Conservation (phyloP, 2,797 vertebrate species). For the Sylvilagus floridanus region DNA sequence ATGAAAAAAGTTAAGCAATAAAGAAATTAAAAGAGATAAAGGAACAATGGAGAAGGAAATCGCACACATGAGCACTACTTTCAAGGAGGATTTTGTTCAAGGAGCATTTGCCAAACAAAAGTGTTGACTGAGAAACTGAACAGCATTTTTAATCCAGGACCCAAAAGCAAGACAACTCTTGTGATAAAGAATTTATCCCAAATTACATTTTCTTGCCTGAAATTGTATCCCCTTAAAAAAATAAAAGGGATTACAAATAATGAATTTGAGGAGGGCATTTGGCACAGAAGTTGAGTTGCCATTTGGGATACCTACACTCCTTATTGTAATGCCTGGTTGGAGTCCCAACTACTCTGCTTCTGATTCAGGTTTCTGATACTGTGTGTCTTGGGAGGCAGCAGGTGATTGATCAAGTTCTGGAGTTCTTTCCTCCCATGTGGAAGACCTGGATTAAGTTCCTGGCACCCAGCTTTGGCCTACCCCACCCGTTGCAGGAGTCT, state of each 20-base stretch:
- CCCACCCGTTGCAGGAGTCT: too few relatives aligned
- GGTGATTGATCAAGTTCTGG: too few relatives aligned
- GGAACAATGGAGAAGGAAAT: background rate
- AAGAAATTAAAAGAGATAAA: background rate
- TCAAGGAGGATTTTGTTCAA: background rate
- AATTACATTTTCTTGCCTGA: background rate
- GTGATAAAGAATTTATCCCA: background rate
- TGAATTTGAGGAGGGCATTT: background rate
- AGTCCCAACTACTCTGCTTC: too few relatives aligned
- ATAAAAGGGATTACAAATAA: background rate
- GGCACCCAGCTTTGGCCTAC: too few relatives aligned
- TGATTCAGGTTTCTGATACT: too few relatives aligned
- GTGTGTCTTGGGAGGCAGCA: too few relatives aligned
- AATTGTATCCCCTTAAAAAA: constrained; percentile 16
- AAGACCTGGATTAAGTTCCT: too few relatives aligned
- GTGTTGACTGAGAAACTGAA: background rate
- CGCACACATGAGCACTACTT: background rate
- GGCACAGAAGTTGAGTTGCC: too few relatives aligned
- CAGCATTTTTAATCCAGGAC: background rate
- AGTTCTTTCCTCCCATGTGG: too few relatives aligned
- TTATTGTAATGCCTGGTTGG: too few relatives aligned
- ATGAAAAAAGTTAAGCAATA: background rate
- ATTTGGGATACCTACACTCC: too few relatives aligned
- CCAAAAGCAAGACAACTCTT: background rate
- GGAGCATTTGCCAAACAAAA: background rate